Conservation (phyloP, 1,140 invertebrate genomes). For the Drosophila subpulchrella region DNA sequence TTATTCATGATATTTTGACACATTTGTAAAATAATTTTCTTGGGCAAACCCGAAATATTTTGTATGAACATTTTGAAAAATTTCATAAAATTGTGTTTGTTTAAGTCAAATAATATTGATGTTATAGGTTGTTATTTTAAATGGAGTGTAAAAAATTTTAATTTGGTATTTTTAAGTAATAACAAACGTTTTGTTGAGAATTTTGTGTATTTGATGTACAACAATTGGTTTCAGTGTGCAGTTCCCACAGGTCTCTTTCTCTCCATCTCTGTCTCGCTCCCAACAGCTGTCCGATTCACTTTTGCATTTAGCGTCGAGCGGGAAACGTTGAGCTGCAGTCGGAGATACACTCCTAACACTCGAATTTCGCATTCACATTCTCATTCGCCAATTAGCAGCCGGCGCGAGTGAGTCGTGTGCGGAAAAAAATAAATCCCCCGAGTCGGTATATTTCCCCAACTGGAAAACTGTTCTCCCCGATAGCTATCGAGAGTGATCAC, state of each 20-base stretch:
- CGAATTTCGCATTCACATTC: constrained; percentile 17
- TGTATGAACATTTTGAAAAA: no score
- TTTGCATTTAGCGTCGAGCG: neutral
- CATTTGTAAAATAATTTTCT: no score
- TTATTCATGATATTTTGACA: no score
- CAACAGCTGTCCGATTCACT: neutral
- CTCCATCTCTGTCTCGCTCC: neutral
- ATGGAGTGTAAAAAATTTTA: no score
- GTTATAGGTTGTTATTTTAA: no score
- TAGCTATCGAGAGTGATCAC: neutral
- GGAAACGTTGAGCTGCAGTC: constrained; percentile 17
- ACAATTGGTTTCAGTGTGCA: constrained; percentile 2
- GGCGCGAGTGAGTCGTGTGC: constrained; percentile 46
- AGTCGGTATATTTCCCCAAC: neutral
- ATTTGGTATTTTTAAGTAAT: no score
- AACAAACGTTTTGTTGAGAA: neutral
- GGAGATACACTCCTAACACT: constrained; percentile 4
- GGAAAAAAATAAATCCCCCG: constrained; percentile 10
- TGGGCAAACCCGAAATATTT: no score
- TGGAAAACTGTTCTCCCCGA: neutral
- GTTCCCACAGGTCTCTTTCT: constrained; percentile 20
- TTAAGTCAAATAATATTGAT: no score
- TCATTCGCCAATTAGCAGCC: constrained; percentile 61
- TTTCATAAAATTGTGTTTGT: no score
- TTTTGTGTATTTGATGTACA: no score